These are phyloP conservation scores for Machimus rusticus DNA, from an alignment of 2,888 invertebrate species.

Conservation along the genomic window DNA sequence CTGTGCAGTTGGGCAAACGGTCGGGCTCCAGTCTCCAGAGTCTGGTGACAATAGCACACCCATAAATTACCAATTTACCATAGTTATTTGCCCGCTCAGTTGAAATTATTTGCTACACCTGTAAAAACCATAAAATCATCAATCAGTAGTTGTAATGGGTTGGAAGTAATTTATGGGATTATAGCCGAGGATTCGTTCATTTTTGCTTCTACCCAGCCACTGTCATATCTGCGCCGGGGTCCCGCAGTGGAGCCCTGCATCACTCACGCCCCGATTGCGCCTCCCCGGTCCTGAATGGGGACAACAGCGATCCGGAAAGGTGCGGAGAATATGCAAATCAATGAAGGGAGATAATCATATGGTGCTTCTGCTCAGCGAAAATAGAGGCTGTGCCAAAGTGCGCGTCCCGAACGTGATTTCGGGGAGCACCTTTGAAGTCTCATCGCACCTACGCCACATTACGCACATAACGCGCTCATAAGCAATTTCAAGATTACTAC, in stretches of 20 bases:
- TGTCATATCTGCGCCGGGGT: neutral
- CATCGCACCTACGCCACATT: constrained; percentile 42
- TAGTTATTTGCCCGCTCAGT: constrained; percentile 48
- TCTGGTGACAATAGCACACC: constrained; percentile 47
- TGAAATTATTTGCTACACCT: constrained; percentile 50
- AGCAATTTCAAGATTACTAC: constrained; percentile 47
- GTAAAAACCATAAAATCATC: constrained; percentile 53
- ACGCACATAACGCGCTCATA: constrained; percentile 46
- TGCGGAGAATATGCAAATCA: constrained; percentile 36
- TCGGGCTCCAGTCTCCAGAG: neutral
- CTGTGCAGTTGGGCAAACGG: neutral
- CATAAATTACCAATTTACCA: constrained; percentile 49
- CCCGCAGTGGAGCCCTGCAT: neutral
- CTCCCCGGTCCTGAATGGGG: neutral
- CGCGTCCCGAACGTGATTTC: neutral
- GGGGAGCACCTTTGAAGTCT: constrained; percentile 44
- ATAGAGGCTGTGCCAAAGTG: constrained; percentile 28
- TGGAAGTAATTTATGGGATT: constrained; percentile 53
- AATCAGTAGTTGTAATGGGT: constrained; percentile 53
- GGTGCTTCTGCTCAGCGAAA: constrained; percentile 31
- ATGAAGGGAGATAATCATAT: constrained; percentile 44
- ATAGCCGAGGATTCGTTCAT: constrained; percentile 47
- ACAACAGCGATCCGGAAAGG: neutral
- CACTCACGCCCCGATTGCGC: neutral
- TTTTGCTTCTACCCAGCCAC: constrained; percentile 30